phyloP scores from a whole-genome alignment of 2,113 vertebrate genomes.

The Protomyctophum bolini region DNA sequence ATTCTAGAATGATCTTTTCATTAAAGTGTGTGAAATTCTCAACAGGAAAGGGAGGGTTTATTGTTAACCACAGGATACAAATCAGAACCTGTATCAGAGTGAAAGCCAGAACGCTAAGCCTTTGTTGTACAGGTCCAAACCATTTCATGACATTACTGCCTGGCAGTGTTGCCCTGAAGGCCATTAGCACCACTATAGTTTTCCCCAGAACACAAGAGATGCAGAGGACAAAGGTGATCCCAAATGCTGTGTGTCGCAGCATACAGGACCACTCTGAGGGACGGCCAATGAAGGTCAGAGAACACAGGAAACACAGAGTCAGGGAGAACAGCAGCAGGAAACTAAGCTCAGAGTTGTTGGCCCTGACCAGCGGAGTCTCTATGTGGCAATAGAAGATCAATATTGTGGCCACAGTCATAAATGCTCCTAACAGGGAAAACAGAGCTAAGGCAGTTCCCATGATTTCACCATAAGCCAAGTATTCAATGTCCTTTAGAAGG shows the following conservation, averaged over 20 bases:
- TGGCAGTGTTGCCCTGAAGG: conserved; percentile 78
- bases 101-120: conserved; percentile 64
- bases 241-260: conserved; percentile 77
- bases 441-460: conserved; percentile 66
- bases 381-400: conserved; percentile 74
- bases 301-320: conserved; percentile 77
- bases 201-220: conserved; percentile 82
- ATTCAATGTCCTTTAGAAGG: conserved; percentile 72
- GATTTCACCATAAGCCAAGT: conserved; percentile 68
- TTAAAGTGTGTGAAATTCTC: conserved; percentile 59
- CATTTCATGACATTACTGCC: conserved; percentile 77
- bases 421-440: conserved; percentile 71
- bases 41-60: conserved; percentile 70
- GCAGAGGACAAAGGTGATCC: conserved; percentile 78
- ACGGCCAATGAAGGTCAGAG: conserved; percentile 75
- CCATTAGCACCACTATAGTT: conserved; percentile 79
- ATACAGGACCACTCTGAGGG: conserved; percentile 77
- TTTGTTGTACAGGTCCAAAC: conserved; percentile 76
- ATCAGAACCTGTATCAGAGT: conserved; percentile 72
- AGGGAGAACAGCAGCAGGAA: conserved; percentile 80
- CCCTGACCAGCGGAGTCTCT: conserved; percentile 77
- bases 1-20: conserved; percentile 73
- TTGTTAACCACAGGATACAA: conserved; percentile 74
- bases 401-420: conserved; percentile 66
- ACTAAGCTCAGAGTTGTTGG: conserved; percentile 79